Base-by-base conservation (phyloP, 2,797 vertebrate genomes). In the Crenichthys baileyi region DNA sequence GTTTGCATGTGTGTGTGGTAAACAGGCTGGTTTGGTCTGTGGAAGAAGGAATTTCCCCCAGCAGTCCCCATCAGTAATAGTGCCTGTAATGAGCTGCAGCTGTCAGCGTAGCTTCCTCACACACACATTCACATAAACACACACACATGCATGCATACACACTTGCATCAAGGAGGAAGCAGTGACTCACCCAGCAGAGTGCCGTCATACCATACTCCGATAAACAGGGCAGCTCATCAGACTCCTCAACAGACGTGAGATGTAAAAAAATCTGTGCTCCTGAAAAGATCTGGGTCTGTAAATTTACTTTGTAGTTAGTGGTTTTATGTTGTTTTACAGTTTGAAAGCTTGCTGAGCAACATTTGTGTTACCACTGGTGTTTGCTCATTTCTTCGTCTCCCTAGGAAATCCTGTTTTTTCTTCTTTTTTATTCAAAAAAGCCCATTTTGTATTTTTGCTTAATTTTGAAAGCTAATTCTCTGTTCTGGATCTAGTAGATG, bases 71-170 rank as follows among this genome's bases (percentile, higher is more conserved):
- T 96, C 96, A 96, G 95, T 96, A 97, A 96, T 96, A 95, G 94
- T 94, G 95, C 93, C 95, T 95, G 96, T 98, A 97, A 98, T 96
- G 96, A 96, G 96, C 97, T 97, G 95, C 97, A 98, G 97, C 97
- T 98, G 97, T 95, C 95, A 95, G 94, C 95, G 93, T 91, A 96
- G 90, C 90, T 93, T 92, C 88, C 29, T 72, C 81, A 80, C 89
- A 87, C 87, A 83, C 89, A 76, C 83, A 78, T 76, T 73, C 77
- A 72, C 72, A 72, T 73, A 75, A 73, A 81, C 87, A 84, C 58
- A 77, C 65, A 81, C 83, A 78, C 76, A 65, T 44, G 26, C 31
- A 24, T 44, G 22, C 31, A 65, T 65, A 65, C 61, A 65, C 61
- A 65, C 61, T 65, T 65, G 61, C 78, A 75, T 79, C 36, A 29